A percentile compares a stretch with the other conserved stretches of the same genome.
Conservation (phyloP, 2,113 vertebrate genomes). For the Callocephalon fimbriatum region DNA sequence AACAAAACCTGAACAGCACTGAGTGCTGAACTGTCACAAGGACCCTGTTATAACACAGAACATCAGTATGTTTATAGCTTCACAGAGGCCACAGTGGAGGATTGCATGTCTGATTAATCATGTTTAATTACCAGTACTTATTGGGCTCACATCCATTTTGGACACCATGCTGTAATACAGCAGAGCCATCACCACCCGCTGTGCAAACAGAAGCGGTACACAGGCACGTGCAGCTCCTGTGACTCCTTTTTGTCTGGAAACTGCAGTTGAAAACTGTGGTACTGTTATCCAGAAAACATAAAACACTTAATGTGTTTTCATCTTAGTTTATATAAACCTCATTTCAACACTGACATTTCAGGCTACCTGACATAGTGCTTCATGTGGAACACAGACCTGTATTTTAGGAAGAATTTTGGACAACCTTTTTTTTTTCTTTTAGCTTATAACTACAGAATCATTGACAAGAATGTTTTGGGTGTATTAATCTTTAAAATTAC, state of each 20-base stretch:
- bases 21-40: background rate
- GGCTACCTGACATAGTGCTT: background rate
- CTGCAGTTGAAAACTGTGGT: background rate
- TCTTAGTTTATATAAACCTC: background rate
- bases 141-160: background rate
- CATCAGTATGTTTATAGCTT: background rate
- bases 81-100: background rate
- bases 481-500: background rate
- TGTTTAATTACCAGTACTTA: background rate
- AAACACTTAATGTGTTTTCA: background rate
- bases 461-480: background rate
- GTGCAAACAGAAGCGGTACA: background rate
- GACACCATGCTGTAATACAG: background rate
- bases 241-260: background rate
- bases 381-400: background rate
- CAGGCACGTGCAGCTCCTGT: accelerated
- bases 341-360: background rate
- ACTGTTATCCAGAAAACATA: background rate
- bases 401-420: background rate
- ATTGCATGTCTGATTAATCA: background rate
- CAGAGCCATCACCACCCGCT: background rate
- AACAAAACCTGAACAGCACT: background rate
- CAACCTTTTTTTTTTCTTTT: accelerated
- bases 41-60: background rate
- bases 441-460: background rate